These are phyloP conservation scores for Eucera pruinosa DNA, from an alignment of 2,888 invertebrate genomes.

Conservation along the genomic window DNA sequence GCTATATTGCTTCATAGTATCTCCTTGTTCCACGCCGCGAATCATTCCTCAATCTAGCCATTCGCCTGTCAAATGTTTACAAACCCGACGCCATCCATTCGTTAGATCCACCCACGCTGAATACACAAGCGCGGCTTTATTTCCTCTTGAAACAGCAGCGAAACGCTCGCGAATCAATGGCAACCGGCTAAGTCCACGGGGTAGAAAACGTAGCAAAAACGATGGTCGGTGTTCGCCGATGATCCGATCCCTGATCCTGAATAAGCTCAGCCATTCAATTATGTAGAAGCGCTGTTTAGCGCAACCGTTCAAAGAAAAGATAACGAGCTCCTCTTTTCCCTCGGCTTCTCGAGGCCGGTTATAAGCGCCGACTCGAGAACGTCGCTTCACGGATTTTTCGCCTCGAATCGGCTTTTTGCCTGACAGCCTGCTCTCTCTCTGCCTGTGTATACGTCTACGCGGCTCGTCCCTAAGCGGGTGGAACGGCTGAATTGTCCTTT, in stretches of 20 bases:
- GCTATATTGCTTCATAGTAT: not conserved
- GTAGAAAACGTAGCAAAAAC: slow-evolving; percentile 54
- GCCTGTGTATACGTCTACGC: not conserved
- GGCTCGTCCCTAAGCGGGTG: slow-evolving; percentile 24
- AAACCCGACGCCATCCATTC: slow-evolving; percentile 40
- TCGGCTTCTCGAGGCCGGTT: slow-evolving; percentile 56
- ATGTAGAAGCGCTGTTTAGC: slow-evolving; percentile 66
- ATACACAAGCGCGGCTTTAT: slow-evolving; percentile 31
- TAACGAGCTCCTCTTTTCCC: slow-evolving; percentile 72
- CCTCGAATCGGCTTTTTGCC: slow-evolving; percentile 45
- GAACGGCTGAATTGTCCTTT: slow-evolving; percentile 37
- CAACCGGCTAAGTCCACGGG: not conserved
- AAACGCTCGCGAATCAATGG: slow-evolving; percentile 21
- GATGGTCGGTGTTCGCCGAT: slow-evolving; percentile 33
- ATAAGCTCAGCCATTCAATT: slow-evolving; percentile 67
- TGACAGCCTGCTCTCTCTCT: not conserved
- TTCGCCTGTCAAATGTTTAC: slow-evolving; percentile 38
- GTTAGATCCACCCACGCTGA: slow-evolving; percentile 20
- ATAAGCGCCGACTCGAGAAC: slow-evolving; percentile 59
- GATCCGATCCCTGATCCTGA: slow-evolving; percentile 63
- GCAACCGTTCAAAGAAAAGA: slow-evolving; percentile 73
- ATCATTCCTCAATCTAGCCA: slow-evolving; percentile 16
- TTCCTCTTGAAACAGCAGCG: slow-evolving; percentile 1
- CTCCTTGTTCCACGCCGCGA: not conserved
- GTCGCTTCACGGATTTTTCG: slow-evolving; percentile 55